phyloP scores from a whole-genome alignment of 1,140 invertebrate species.

The Cheumatopsyche charites region DNA sequence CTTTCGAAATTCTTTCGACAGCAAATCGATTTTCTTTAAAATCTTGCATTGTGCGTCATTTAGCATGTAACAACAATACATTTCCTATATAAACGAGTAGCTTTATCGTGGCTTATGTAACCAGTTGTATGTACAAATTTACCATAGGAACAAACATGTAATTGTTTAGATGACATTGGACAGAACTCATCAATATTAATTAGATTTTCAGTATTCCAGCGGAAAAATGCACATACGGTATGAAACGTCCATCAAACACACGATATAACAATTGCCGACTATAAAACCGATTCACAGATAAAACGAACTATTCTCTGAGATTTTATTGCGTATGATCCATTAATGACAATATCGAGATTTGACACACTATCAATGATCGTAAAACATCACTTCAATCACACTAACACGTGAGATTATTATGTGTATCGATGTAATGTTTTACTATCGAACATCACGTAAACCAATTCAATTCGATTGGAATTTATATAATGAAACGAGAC shows the following conservation, averaged over 20 bases:
- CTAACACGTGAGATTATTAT: no score
- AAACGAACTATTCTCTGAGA: no score
- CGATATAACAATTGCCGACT: background rate
- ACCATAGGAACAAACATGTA: background rate
- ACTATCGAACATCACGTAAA: no score
- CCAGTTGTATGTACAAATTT: background rate
- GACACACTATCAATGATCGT: no score
- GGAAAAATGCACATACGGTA: background rate
- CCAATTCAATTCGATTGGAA: no score
- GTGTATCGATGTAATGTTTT: no score
- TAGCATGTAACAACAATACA: background rate
- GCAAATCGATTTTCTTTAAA: background rate
- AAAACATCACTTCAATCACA: no score
- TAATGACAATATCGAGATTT: no score
- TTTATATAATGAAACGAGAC: no score
- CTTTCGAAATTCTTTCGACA: no score
- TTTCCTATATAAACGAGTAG: background rate
- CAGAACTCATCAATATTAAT: constrained; percentile 26
- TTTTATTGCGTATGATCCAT: no score
- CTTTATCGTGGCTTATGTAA: background rate
- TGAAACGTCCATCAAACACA: background rate
- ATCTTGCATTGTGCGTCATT: background rate
- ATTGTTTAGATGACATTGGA: constrained; percentile 19
- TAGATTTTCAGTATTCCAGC: constrained; percentile 11
- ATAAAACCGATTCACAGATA: no score